phyloP scores from a whole-genome alignment of 2,888 invertebrate genomes.

The Baccha elongata region DNA sequence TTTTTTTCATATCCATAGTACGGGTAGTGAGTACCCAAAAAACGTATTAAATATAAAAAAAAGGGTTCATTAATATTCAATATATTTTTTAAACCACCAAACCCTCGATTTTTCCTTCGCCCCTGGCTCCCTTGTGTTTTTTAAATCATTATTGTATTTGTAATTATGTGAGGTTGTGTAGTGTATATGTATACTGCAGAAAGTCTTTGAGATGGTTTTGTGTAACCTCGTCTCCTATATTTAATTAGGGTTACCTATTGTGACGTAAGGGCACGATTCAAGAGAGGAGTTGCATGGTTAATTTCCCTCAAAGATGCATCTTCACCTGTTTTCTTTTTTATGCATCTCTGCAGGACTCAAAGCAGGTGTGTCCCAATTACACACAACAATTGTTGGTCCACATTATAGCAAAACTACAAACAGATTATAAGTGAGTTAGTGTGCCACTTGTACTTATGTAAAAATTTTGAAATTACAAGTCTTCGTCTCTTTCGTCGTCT shows the following conservation, averaged over 20 bases:
- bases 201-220: constrained; percentile 16
- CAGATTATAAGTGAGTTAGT: constrained; percentile 38
- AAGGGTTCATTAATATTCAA: too few relatives aligned
- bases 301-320: constrained; percentile 58
- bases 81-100: too few relatives aligned
- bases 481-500: not conserved
- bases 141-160: too few relatives aligned
- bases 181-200: constrained; percentile 2
- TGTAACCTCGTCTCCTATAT: constrained; percentile 6
- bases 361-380: constrained; percentile 63
- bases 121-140: too few relatives aligned
- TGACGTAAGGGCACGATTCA: constrained; percentile 24
- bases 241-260: constrained; percentile 44
- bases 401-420: constrained; percentile 42
- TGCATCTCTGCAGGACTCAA: constrained; percentile 44
- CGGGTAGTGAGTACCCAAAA: too few relatives aligned
- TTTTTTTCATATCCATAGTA: too few relatives aligned
- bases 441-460: constrained; percentile 16
- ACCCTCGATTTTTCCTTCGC: too few relatives aligned
- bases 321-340: constrained; percentile 58
- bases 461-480: not conserved
- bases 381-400: constrained; percentile 65
- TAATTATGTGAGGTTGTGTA: too few relatives aligned
- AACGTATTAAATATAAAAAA: too few relatives aligned
- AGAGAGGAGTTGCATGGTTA: constrained; percentile 42